These are phyloP conservation scores for Leptinotarsa tumamoca DNA, from an alignment of 2,888 invertebrate genomes.

Conservation along the genomic window DNA sequence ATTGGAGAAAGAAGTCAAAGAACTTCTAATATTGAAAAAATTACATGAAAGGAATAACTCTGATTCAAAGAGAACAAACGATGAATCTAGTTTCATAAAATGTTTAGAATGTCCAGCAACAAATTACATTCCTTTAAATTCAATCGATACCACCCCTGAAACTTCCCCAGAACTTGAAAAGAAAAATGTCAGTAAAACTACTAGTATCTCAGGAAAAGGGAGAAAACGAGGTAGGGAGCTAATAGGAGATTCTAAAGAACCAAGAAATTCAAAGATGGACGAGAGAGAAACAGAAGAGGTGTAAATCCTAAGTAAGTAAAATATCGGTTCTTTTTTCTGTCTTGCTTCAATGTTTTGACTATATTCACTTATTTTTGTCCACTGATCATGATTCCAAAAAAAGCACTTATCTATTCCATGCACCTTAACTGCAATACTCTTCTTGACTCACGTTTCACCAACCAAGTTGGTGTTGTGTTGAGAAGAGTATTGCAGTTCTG, in stretches of 20 bases:
- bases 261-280: slow-evolving; percentile 5
- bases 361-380: no score
- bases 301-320: background rate
- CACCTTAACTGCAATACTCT: no score
- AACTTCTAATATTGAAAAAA: slow-evolving; percentile 33
- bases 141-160: slow-evolving; percentile 13
- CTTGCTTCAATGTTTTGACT: no score
- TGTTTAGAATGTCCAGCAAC: background rate
- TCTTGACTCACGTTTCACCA: no score
- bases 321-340: no score
- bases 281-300: slow-evolving; percentile 6
- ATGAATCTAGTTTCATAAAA: background rate
- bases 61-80: background rate
- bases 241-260: background rate
- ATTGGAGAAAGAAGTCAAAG: slow-evolving; percentile 63
- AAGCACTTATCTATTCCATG: no score
- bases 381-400: no score
- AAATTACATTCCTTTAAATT: background rate
- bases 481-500: no score
- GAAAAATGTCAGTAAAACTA: background rate
- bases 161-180: background rate
- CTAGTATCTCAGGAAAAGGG: background rate
- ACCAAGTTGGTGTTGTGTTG: no score
- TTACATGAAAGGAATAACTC: background rate
- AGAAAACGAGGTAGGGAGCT: background rate